A percentile compares a stretch with the other conserved stretches of the same genome.
These are phyloP conservation scores for Lichenostomus cassidix DNA, from an alignment of 2,113 vertebrate species.

Conservation along the genomic window DNA sequence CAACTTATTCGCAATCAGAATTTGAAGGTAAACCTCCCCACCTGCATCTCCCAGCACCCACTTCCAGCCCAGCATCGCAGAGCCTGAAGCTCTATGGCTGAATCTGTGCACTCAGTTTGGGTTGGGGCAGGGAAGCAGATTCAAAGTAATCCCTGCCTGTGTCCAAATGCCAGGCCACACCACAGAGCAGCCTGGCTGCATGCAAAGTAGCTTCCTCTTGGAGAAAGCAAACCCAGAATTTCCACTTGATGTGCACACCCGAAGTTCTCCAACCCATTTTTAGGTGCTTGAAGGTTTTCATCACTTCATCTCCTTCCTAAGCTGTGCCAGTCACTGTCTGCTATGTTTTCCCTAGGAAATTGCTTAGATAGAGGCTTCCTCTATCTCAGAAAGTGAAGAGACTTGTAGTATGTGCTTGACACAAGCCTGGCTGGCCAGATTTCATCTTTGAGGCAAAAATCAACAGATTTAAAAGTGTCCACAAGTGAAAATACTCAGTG, in stretches of 20 bases:
- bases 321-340: fast-evolving
- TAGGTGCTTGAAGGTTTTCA: neutral
- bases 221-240: neutral
- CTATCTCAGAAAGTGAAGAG: neutral
- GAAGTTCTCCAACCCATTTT: neutral
- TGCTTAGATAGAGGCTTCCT: neutral
- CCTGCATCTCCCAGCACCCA: neutral
- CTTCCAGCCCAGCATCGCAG: fast-evolving
- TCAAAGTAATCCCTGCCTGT: neutral
- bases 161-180: neutral
- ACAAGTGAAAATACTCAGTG: neutral
- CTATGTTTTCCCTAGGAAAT: neutral
- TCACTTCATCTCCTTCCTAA: neutral
- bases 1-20: fast-evolving
- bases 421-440: neutral
- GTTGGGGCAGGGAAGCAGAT: neutral
- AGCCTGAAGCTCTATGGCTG: fast-evolving
- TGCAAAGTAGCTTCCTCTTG: neutral
- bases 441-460: neutral
- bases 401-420: neutral
- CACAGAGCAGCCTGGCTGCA: neutral
- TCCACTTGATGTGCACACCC: too few relatives aligned
- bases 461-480: neutral
- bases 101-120: fast-evolving
- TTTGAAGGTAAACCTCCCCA: neutral